Base-by-base conservation (phyloP, 2,113 vertebrate genomes). In the Lichenostomus cassidix region DNA sequence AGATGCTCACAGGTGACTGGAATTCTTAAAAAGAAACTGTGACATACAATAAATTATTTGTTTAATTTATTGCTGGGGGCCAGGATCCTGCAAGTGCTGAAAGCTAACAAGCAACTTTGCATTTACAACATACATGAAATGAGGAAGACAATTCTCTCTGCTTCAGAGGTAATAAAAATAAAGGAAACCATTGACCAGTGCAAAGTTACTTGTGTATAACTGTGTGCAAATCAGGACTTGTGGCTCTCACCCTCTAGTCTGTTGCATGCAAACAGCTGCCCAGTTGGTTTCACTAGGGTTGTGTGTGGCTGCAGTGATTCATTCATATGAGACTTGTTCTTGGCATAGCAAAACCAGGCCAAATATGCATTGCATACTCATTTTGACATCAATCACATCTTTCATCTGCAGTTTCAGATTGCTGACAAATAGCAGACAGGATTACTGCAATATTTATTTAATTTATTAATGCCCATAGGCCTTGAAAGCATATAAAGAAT, bases 161-260 rank as follows among this genome's bases (percentile, higher is more conserved):
- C 58, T 89, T 93, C 77, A 70, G 33, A 75, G 56, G 21, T 77
- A 93, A 83, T 70, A 91, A 92, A 92, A 92, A 67, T 59, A 60
- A 77, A 83, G 68, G 27, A 80, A 92, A 70, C 23, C 7, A 52
- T 53, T 69, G 9, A 52, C 42, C 79, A 71, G 39, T 68, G 82
- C 52, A 53, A 96, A 70, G 68, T 94, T 81, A 74, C 56, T 41
- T 89, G 29, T 58, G 27, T 63, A 15, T 46, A 63, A 69, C 27
- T 44, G 27, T 2, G 2, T 47, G 37, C 44, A 86, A 12, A 90
- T 71, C 41, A 67, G 37, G 37, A 88, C 29, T 27, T 41, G 8
- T 46, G 71, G 6, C 47, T 9, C 10, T 71, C 70, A 47, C 15
- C 15, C 9, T 60, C 39, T 31, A 75, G 21, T 11, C 15, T 63